These are phyloP conservation scores for Oxyura jamaicensis DNA, from an alignment of 2,113 vertebrate species.

Conservation along the genomic window DNA sequence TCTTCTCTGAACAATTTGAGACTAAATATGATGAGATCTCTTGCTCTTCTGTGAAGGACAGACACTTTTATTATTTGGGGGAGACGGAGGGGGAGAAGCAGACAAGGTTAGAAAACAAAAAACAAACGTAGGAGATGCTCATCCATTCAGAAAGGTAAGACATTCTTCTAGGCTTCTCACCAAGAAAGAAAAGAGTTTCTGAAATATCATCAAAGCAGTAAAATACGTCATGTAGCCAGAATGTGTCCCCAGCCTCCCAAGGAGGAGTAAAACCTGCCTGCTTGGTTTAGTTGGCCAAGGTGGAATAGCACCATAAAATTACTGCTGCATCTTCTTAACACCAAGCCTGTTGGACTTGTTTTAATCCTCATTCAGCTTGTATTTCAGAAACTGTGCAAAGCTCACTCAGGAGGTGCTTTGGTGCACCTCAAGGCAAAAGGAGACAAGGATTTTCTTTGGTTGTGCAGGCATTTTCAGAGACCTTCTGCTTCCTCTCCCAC, in stretches of 20 bases:
- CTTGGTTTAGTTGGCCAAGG: fast-evolving
- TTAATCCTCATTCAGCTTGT: neutral
- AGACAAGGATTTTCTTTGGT: neutral
- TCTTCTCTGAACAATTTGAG: neutral
- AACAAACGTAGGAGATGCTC: neutral
- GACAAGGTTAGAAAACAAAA: neutral
- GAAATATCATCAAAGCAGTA: neutral
- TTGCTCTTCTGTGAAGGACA: neutral
- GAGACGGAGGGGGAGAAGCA: no score
- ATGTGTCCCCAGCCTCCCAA: neutral
- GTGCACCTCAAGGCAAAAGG: neutral
- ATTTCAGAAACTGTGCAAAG: neutral
- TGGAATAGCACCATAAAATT: neutral
- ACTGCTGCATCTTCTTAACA: neutral
- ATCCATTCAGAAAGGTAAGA: neutral
- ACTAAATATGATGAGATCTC: neutral
- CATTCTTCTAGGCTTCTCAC: neutral
- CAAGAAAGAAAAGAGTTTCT: neutral
- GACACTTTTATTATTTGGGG: neutral
- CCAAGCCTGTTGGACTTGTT: fast-evolving
- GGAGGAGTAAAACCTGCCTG: neutral
- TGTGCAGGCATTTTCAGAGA: neutral
- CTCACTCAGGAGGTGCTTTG: neutral
- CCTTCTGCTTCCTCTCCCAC: neutral
- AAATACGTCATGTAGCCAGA: neutral